Base-by-base conservation (phyloP, 2,888 invertebrate species). In the Eucriotettix oculatus region DNA sequence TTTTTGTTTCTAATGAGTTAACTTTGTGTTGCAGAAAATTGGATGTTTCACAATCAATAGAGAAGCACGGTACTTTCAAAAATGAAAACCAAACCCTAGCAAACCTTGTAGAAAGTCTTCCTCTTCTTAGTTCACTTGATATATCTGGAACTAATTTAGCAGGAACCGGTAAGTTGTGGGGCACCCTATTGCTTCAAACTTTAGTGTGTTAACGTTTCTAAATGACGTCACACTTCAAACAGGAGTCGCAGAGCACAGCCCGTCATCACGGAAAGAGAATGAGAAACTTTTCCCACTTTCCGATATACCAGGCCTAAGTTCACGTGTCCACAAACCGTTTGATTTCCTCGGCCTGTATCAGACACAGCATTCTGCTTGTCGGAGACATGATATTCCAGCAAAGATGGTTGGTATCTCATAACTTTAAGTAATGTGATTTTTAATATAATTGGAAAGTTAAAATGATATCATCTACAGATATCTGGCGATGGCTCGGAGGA, bases 81-180 rank as follows among this genome's bases (percentile, higher is more conserved):
- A 81, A 85, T 67, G 89, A 91, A 5, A 89, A 87, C 74, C 78
- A 81, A 64, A 76, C 84, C 42, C 75, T 98, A 52, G 76, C 82
- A 29, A 78, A 79, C 66, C 75, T 98, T 48, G 83, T 95, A 12
- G 78, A 79, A 58, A 83, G 78, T 69, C 77, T 98, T 67, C 87
- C 88, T 0, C 73, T 82, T 58, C 75, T 98, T 62, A 81, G 82
- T 53, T 90, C 90, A 40, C 75, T 98, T 67, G 97, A 98, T 74
- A 93, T 98, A 70, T 94, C 96, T 7, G 95, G 95, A 14, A 97
- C 97, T 16, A 96, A 98, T 77, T 77, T 98, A 65, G 93, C 95
- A 52, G 93, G 95, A 14, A 83, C 84, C 59, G 90, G 90, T 56
- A 66, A 66, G 41, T 65, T 12, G 29, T 12, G 60, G 29, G 11